Evolutionary conservation across 2,113 vertebrate species (phyloP), one percentile per base, ranked within the genome.

Genomic region (Sciurus niger): DNA sequence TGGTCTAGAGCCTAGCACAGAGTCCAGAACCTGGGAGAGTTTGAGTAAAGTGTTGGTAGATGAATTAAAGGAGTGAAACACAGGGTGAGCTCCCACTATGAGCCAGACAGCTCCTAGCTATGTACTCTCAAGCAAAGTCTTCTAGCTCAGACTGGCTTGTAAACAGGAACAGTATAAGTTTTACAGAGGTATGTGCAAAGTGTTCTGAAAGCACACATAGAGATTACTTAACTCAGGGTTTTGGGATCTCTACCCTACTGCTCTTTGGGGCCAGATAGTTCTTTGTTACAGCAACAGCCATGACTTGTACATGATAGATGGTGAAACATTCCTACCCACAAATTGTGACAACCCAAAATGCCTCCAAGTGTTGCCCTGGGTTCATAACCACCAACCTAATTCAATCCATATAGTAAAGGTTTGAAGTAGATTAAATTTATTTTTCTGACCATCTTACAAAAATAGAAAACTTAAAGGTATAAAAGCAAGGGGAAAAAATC

Each of bases 381-480:
- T 4, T 78, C 24, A 82, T 30, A 76, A 86, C 30, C 30, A 89
- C 70, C 46, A 37, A 84, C 28, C 22, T n/a, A 76, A 53, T 8
- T 80, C 18, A 88, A 48, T 89, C 48, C 13, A 20, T 58, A 51
- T 51, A 74, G 25, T 32, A 55, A 53, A 32, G 7, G 1, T 53
- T 90, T 30, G 34, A 84, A 68, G 43, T 40, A 95, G 30, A 51
- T 85, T 93, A 87, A 68, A 78, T 80, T 90, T 90, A 65, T 90
- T 90, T 78, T 83, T 6, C 18, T 28, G 10, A 83, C 67, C 89
- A 82, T 67, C 9, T 77, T 11, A 13, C 12, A 28, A 83, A 78
- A 79, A 68, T 46, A 67, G 51, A 89, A 74, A 89, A 53, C 32
- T 30, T 46, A 82, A 95, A 93, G 24, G 30, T 84, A n/a, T 25